Conservation (phyloP, 2,888 invertebrate genomes). For the Trilocha varians region DNA sequence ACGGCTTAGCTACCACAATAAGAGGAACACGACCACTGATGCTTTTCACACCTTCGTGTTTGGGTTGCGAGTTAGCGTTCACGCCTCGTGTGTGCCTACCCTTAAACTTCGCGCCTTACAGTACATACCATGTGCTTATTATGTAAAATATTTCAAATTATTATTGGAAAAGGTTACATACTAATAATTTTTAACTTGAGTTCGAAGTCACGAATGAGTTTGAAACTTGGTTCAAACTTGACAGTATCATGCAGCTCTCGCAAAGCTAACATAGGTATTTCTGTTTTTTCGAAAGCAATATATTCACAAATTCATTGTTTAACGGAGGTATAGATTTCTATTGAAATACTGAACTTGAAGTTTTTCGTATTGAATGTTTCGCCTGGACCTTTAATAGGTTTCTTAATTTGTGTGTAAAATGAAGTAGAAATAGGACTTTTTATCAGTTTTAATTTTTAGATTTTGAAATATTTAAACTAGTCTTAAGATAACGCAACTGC, state of each 20-base stretch:
- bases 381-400: too few relatives aligned
- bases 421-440: too few relatives aligned
- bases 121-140: constrained; percentile 55
- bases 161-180: background rate
- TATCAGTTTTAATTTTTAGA: too few relatives aligned
- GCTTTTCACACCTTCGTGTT: constrained; percentile 72
- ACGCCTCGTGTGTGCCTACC: constrained; percentile 65
- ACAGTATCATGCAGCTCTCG: too few relatives aligned
- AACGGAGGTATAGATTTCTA: too few relatives aligned
- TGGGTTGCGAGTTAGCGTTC: constrained; percentile 59
- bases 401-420: too few relatives aligned
- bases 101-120: constrained; percentile 59
- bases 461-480: too few relatives aligned
- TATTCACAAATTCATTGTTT: too few relatives aligned
- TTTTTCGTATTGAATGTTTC: too few relatives aligned
- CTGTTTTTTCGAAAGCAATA: too few relatives aligned
- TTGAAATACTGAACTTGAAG: too few relatives aligned
- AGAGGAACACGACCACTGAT: constrained; percentile 47
- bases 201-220: background rate
- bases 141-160: constrained; percentile 35
- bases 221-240: background rate
- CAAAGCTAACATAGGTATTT: too few relatives aligned
- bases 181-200: background rate
- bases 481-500: background rate
- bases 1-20: constrained; percentile 59